These are phyloP conservation scores for Delphinapterus leucas DNA, from an alignment of 2,113 vertebrate genomes.

Conservation along the genomic window DNA sequence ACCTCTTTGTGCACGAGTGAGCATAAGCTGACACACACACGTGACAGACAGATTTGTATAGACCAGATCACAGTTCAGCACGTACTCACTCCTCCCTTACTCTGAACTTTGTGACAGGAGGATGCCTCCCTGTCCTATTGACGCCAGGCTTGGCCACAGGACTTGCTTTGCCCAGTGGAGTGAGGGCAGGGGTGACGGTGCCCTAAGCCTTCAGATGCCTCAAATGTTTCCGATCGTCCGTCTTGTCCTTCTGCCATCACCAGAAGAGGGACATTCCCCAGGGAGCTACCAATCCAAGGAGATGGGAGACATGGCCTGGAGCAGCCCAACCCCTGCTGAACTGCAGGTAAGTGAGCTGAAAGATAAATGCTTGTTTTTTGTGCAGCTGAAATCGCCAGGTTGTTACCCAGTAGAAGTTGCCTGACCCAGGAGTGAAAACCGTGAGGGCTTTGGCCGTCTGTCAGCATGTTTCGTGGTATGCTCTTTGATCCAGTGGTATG, in stretches of 20 bases:
- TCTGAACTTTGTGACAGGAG: not conserved
- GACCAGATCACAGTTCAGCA: not conserved
- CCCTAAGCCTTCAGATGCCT: not conserved
- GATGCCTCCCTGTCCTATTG: fast-evolving
- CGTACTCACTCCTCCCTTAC: not conserved
- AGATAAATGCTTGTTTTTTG: not conserved
- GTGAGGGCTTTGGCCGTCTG: not conserved
- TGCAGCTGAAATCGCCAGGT: not conserved
- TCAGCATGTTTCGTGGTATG: not conserved
- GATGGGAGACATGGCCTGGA: not conserved
- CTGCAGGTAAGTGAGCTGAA: not conserved
- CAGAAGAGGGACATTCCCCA: not conserved
- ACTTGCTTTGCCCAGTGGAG: not conserved
- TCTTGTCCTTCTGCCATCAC: not conserved
- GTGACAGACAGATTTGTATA: too few relatives aligned
- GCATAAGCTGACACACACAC: not conserved
- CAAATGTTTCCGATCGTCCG: not conserved
- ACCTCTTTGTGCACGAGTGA: not conserved
- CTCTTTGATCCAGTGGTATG: not conserved
- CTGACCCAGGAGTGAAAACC: not conserved
- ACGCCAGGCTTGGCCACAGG: not conserved
- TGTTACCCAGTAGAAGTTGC: not conserved
- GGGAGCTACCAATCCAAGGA: not conserved
- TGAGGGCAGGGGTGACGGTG: too few relatives aligned
- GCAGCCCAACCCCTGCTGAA: not conserved